phyloP scores from a whole-genome alignment of 2,113 vertebrate genomes.

The Larimichthys crocea region DNA sequence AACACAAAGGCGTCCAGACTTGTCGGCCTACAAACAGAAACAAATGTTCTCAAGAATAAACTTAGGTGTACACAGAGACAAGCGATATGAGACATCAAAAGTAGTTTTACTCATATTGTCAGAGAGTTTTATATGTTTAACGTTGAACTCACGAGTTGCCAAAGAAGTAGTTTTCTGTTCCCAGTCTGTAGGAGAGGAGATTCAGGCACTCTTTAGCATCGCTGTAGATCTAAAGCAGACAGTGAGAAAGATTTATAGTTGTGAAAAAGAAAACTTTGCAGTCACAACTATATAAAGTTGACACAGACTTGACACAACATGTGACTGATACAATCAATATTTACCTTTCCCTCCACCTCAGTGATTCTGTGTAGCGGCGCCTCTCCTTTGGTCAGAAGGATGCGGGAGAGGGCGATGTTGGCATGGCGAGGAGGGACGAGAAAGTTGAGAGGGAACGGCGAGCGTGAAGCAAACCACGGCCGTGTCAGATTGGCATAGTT shows the following conservation, averaged over 20 bases:
- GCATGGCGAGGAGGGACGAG: constrained; percentile 90
- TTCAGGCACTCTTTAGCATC: constrained; percentile 99
- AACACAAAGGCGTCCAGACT: constrained; percentile 97
- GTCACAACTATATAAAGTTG: not conserved
- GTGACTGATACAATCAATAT: not conserved
- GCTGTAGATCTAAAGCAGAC: constrained; percentile 90
- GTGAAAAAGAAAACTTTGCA: not conserved
- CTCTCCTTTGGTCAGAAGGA: constrained; percentile 91
- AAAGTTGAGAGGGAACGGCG: constrained; percentile 93
- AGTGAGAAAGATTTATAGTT: not conserved
- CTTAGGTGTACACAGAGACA: not conserved
- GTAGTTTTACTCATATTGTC: not conserved
- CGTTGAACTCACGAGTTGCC: constrained; percentile 89
- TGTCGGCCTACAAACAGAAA: constrained; percentile 86
- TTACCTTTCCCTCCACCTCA: constrained; percentile 96
- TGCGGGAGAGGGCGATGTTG: constrained; percentile 89
- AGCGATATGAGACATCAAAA: not conserved
- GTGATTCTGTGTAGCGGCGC: constrained; percentile 89
- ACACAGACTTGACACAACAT: not conserved
- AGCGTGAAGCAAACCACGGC: constrained; percentile 95
- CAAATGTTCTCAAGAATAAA: not conserved
- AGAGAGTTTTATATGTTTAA: too few relatives aligned
- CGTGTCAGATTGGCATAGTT: constrained; percentile 94
- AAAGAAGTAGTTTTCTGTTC: constrained; percentile 93
- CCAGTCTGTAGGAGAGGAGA: constrained; percentile 94